Base-by-base conservation (phyloP, 2,888 invertebrate species). In the Acleris sparsana region DNA sequence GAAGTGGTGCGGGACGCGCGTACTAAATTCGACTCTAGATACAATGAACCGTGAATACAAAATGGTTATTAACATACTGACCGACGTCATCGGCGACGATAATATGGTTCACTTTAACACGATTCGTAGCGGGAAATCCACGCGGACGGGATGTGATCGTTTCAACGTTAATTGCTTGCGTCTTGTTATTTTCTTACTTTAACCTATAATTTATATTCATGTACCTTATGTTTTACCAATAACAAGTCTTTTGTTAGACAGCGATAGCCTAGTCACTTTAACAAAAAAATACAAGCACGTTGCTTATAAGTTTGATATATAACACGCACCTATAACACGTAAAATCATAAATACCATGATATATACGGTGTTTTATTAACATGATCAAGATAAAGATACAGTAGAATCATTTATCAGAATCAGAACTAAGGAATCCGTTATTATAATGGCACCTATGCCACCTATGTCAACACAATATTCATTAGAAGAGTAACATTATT, bases 111-210 rank as follows among this genome's bases (percentile, higher is more conserved):
- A 87, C 83, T 85, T 86, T 80, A 86, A 88, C 86, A 88, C 84
- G 84, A 88, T 82, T 87, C 80, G 84, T 89, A 89, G 89, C 89
- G 89, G 91, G 86, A 89, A 92, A 90, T 91, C 88, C 92, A 92
- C 89, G 91, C 90, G 85, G 86, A 84, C 82, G 83, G 82, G 80
- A 83, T 86, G 90, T 92, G 92, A 92, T 92, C 86, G 84, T 81
- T 80, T 78, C 78, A 81, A 82, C 81, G 84, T 85, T 89, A 88
- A 89, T 89, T 88, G 84, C 80, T 86, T 82, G 77, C 73, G 80
- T 78, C 80, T 85, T 80, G 80, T 82, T 85, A 80, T 86, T 84
- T 84, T 84, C 83, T 84, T 80, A 78, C 59, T 64, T 53, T 53
- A 49, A 59, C 39, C 39, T 55, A 64, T 59, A 53, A 59, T 49